Evolutionary conservation across 1,140 invertebrate genomes (phyloP).

Genomic region (Hypsibius dujardini): DNA sequence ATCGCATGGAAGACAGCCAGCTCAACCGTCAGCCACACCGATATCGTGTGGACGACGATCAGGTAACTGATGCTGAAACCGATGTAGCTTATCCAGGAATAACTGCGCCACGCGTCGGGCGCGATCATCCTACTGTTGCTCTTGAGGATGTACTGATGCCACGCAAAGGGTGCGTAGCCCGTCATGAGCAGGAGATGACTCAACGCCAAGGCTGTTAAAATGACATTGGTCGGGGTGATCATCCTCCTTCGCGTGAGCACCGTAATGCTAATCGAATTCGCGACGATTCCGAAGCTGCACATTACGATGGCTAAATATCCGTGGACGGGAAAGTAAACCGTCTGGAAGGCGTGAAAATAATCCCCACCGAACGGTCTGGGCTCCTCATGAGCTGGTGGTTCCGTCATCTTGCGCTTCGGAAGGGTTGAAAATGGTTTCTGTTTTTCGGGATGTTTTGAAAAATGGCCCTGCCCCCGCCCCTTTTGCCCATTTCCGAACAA

Average conservation of each 20-base stretch:
- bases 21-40: constrained; percentile 74
- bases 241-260: constrained; percentile 68
- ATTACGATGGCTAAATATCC: constrained; percentile 51
- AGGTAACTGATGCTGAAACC: constrained; percentile 63
- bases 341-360: neutral
- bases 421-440: too few species aligned
- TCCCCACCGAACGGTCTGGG: neutral
- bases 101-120: constrained; percentile 40
- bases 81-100: constrained; percentile 58
- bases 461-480: too few species aligned
- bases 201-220: constrained; percentile 61
- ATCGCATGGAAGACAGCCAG: constrained; percentile 81
- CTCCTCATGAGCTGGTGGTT: neutral
- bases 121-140: constrained; percentile 18
- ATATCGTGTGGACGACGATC: constrained; percentile 68
- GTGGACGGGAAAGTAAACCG: constrained; percentile 35
- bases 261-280: constrained; percentile 72
- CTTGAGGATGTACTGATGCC: constrained; percentile 48
- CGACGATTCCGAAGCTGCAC: constrained; percentile 66
- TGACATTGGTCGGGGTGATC: constrained; percentile 60
- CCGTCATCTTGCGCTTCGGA: too few species aligned
- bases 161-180: constrained; percentile 62
- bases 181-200: constrained; percentile 69
- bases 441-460: too few species aligned
- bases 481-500: too few species aligned